Conservation (phyloP, 2,113 vertebrate genomes). For the Puma concolor region DNA sequence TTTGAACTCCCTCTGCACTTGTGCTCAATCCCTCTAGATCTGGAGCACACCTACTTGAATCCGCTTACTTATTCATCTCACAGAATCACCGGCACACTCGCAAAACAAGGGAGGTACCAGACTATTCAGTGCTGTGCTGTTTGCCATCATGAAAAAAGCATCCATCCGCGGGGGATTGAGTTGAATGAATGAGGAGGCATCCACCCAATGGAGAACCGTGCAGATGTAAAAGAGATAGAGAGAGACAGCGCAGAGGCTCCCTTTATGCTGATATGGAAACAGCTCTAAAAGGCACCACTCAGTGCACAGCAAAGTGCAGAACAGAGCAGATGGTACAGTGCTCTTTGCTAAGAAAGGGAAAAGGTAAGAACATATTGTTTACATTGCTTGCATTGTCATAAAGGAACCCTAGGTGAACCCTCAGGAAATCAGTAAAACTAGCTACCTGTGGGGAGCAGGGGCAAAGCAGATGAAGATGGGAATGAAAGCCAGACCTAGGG, state of each 20-base stretch:
- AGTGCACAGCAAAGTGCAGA: not conserved
- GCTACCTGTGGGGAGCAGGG: not conserved
- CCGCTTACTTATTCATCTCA: not conserved
- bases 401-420: not conserved
- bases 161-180: not conserved
- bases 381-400: not conserved
- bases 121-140: not conserved
- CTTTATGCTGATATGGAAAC: not conserved
- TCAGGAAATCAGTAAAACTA: not conserved
- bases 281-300: not conserved
- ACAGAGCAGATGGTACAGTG: not conserved
- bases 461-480: not conserved
- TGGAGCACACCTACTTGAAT: not conserved
- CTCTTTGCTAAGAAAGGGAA: not conserved
- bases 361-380: not conserved
- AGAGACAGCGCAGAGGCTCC: not conserved
- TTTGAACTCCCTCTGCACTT: not conserved
- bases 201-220: not conserved
- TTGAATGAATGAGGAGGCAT: not conserved
- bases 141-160: too few relatives aligned
- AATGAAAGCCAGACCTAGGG: not conserved
- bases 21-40: not conserved
- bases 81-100: not conserved
- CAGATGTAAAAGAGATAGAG: not conserved
- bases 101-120: not conserved